A percentile compares a stretch with the other conserved stretches of the same genome.
Conservation (phyloP, 1,140 invertebrate species). For the Brachionus asplanchnoidis region DNA sequence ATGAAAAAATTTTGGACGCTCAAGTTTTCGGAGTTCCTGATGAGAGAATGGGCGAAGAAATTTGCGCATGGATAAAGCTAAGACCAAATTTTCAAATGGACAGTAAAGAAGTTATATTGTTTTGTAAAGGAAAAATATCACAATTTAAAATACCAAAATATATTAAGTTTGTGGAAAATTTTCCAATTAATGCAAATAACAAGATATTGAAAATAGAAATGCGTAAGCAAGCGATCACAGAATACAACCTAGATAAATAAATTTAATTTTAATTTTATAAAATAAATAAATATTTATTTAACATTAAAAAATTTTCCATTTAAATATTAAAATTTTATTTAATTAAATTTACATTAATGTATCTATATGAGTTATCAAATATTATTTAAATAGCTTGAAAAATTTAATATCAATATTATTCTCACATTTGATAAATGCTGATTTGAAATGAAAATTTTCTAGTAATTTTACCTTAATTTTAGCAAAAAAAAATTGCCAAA, state of each 20-base stretch:
- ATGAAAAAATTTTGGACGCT: conserved; percentile 12
- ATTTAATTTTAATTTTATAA: background rate
- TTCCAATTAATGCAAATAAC: conserved; percentile 77
- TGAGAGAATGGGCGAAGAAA: conserved; percentile 74
- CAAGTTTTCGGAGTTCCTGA: conserved; percentile 62
- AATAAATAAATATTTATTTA: too few species aligned
- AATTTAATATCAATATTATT: too few species aligned
- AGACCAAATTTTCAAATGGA: conserved; percentile 56
- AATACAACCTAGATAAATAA: background rate
- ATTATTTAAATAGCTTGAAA: too few species aligned
- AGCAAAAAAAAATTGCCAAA: too few species aligned
- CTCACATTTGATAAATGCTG: too few species aligned
- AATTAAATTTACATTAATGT: too few species aligned
- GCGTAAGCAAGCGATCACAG: conserved; percentile 48
- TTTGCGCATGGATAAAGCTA: conserved; percentile 71
- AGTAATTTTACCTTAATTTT: too few species aligned
- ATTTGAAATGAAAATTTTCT: too few species aligned
- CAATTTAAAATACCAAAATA: conserved; percentile 77
- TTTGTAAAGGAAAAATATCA: conserved; percentile 69
- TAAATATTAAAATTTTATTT: too few species aligned
- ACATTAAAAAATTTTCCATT: too few species aligned
- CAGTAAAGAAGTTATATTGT: conserved; percentile 63
- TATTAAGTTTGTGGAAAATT: conserved; percentile 65
- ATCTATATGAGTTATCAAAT: too few species aligned
- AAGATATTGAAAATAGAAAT: conserved; percentile 74